Evolutionary conservation across 2,797 vertebrate species (phyloP).

Genomic region (Anguilla marmorata): DNA sequence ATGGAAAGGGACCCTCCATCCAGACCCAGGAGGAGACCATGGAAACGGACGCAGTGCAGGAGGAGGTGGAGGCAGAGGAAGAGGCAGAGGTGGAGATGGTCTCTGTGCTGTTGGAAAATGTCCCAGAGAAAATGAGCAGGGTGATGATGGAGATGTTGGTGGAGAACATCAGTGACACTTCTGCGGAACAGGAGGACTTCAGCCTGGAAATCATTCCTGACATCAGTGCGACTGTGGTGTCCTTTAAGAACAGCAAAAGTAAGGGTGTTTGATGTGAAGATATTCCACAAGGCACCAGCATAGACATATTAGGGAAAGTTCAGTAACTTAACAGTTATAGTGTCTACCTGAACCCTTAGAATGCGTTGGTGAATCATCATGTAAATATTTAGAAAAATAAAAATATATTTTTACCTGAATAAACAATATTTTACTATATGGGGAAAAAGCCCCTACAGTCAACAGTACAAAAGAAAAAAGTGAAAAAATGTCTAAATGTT

Average conservation of each 20-base stretch:
- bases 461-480: too few species aligned
- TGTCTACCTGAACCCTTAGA: not conserved
- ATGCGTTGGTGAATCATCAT: not conserved
- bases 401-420: too few species aligned
- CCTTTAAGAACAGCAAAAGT: conserved; percentile 66
- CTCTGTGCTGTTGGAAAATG: conserved; percentile 60
- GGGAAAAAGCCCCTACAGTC: too few species aligned
- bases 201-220: conserved; percentile 62
- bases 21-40: not conserved
- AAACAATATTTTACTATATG: too few species aligned
- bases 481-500: too few species aligned
- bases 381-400: too few species aligned
- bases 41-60: not conserved
- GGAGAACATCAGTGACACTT: conserved; percentile 57
- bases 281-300: not conserved
- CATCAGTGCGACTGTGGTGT: conserved; percentile 61
- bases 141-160: conserved; percentile 70
- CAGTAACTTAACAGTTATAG: not conserved
- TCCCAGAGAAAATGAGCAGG: conserved; percentile 25
- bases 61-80: conserved; percentile 34
- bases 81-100: conserved; percentile 34
- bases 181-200: conserved; percentile 35
- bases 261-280: not conserved
- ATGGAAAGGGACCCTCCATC: not conserved
- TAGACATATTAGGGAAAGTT: not conserved